Evolutionary conservation across 2,113 vertebrate genomes (phyloP).

Genomic region (Lutjanus erythropterus): DNA sequence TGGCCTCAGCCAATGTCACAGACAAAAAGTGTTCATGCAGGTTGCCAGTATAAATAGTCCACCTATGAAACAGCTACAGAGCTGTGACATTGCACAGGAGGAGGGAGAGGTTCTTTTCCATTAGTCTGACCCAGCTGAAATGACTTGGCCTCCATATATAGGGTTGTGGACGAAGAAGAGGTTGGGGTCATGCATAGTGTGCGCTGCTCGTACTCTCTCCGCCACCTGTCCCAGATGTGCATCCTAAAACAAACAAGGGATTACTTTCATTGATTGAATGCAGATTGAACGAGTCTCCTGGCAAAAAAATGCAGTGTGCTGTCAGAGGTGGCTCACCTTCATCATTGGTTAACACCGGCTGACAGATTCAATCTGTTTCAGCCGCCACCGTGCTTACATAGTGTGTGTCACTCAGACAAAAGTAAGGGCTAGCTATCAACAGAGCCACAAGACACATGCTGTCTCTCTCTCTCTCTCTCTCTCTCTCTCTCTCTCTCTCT

Average conservation of each 20-base stretch:
- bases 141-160: conserved; percentile 38
- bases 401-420: conserved; percentile 82
- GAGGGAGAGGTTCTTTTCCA: conserved; percentile 9
- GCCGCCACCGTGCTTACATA: conserved; percentile 84
- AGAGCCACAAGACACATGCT: conserved; percentile 58
- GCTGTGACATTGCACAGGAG: conserved; percentile 12
- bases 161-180: conserved; percentile 18
- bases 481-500: background rate
- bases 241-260: conserved; percentile 91
- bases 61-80: conserved; percentile 36
- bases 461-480: background rate
- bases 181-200: background rate
- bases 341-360: conserved; percentile 90
- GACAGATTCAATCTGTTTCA: conserved; percentile 93
- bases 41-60: conserved; percentile 38
- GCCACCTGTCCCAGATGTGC: conserved; percentile 74
- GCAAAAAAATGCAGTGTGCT: conserved; percentile 75
- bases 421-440: background rate
- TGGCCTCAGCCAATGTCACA: conserved; percentile 37
- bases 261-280: conserved; percentile 94
- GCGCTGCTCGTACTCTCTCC: background rate
- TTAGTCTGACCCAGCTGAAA: conserved; percentile 48
- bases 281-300: conserved; percentile 88
- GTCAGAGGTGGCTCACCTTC: conserved; percentile 87
- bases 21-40: background rate